These are phyloP conservation scores for Zaprionus lineosus DNA, from an alignment of 2,888 invertebrate species.

Conservation along the genomic window DNA sequence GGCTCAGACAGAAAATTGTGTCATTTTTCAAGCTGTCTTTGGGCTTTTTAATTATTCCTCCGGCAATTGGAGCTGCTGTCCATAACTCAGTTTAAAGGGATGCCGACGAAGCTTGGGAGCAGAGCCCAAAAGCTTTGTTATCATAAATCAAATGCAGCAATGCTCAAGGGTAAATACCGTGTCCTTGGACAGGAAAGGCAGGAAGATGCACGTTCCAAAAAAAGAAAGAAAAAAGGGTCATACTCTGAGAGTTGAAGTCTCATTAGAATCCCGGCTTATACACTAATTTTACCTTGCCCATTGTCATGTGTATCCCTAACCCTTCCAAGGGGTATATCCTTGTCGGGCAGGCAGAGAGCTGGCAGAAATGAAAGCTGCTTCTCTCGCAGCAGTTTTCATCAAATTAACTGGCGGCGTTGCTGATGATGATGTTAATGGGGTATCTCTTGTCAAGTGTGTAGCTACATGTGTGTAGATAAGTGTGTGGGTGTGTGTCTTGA, in stretches of 20 bases:
- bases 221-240: not conserved
- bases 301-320: no score
- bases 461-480: not conserved
- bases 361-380: no score
- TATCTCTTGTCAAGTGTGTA: not conserved
- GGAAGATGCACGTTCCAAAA: not conserved
- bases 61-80: constrained; percentile 28
- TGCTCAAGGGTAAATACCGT: constrained; percentile 13
- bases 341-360: no score
- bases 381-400: constrained; percentile 49
- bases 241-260: no score
- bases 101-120: constrained; percentile 22
- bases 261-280: no score
- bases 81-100: constrained; percentile 54
- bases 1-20: constrained; percentile 32
- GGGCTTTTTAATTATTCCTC: constrained; percentile 43
- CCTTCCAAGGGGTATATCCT: not conserved
- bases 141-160: constrained; percentile 64
- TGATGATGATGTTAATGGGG: constrained; percentile 5
- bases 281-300: no score
- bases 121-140: constrained; percentile 43
- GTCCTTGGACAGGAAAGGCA: not conserved
- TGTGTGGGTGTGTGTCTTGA: constrained; percentile 2
- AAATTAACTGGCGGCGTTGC: constrained; percentile 48
- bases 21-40: constrained; percentile 42